Evolutionary conservation across 2,888 invertebrate genomes (phyloP).

Genomic region (Limenitis camilla): DNA sequence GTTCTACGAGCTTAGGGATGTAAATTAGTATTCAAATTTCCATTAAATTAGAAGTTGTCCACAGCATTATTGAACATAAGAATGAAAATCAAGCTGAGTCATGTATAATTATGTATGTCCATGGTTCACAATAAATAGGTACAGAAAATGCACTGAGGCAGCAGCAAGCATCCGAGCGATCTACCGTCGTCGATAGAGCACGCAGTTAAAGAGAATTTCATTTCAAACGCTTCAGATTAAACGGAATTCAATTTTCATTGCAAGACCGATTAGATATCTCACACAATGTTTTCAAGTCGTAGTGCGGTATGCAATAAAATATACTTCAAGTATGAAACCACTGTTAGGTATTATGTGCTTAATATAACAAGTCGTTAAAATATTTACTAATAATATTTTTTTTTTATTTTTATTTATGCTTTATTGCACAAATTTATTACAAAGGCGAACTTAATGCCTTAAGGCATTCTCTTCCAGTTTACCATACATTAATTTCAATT

Average conservation of each 20-base stretch:
- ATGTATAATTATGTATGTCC: constrained; percentile 8
- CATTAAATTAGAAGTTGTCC: too few relatives aligned
- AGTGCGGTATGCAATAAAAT: constrained; percentile 2
- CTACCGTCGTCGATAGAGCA: constrained; percentile 56
- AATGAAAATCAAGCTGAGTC: background rate
- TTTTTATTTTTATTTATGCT: too few relatives aligned
- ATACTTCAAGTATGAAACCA: too few relatives aligned
- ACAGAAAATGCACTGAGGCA: constrained; percentile 39
- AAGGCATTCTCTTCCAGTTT: too few relatives aligned
- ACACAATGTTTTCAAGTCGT: constrained; percentile 15
- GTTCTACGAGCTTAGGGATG: too few relatives aligned
- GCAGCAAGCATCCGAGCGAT: constrained; percentile 42
- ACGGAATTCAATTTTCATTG: constrained; percentile 54
- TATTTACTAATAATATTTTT: too few relatives aligned
- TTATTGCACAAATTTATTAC: too few relatives aligned
- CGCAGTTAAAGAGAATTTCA: constrained; percentile 58
- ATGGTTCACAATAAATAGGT: constrained; percentile 24
- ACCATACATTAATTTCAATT: too few relatives aligned
- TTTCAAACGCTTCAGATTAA: constrained; percentile 53
- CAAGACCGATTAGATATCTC: constrained; percentile 25
- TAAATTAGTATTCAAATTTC: too few relatives aligned
- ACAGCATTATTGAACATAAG: background rate
- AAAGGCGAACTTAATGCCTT: too few relatives aligned
- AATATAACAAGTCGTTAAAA: too few relatives aligned
- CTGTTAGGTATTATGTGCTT: too few relatives aligned